Evolutionary conservation across 2,888 invertebrate genomes (phyloP).

Genomic region (Macrophya alboannulata): DNA sequence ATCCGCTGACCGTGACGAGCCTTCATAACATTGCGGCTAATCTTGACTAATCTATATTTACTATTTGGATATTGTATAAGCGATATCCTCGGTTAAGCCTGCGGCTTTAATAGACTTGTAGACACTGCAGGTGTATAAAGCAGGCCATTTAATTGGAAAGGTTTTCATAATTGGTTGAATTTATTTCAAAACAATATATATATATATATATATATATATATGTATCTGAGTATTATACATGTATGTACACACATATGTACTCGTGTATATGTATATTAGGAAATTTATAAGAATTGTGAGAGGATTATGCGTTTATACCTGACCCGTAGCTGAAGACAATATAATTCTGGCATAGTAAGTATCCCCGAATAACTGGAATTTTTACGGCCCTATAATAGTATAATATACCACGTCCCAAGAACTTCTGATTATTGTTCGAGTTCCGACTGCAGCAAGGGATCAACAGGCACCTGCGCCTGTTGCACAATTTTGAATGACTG

Average conservation of each 20-base stretch:
- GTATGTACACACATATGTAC: background rate
- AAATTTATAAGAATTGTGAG: background rate
- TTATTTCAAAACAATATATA: slow-evolving; percentile 27
- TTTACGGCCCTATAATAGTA: no score
- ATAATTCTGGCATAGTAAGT: background rate
- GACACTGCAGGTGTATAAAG: slow-evolving; percentile 1
- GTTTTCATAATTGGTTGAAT: background rate
- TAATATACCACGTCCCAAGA: background rate
- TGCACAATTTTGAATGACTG: background rate
- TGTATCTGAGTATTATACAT: background rate
- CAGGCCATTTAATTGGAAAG: background rate
- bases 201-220: background rate
- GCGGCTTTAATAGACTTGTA: background rate
- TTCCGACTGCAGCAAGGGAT: background rate
- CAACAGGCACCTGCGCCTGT: background rate
- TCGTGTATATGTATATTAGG: no score
- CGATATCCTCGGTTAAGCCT: background rate
- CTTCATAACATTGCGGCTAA: background rate
- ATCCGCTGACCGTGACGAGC: background rate
- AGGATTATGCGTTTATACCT: slow-evolving; percentile 14
- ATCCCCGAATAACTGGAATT: slow-evolving; percentile 1
- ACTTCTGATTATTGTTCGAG: background rate
- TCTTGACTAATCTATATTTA: slow-evolving; percentile 4
- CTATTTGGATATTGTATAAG: background rate
- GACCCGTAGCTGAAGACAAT: slow-evolving; percentile 5